phyloP scores from a whole-genome alignment of 2,888 invertebrate species.

The Orchesella flavescens region DNA sequence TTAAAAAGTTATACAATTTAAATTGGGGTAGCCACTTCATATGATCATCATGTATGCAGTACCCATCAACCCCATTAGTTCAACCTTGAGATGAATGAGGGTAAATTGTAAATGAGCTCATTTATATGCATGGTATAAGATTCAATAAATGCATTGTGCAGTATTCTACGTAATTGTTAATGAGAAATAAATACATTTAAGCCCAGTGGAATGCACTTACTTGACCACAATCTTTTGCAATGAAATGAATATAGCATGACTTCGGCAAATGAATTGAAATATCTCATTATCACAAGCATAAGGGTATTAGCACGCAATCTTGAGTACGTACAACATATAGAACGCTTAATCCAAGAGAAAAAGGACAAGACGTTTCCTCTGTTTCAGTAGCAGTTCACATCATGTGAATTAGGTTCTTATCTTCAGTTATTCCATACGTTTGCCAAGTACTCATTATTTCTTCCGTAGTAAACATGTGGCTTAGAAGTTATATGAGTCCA shows the following conservation, averaged over 20 bases:
- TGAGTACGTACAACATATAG: background rate
- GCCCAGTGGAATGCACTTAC: no score
- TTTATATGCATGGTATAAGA: no score
- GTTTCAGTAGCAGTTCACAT: background rate
- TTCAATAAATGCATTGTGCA: no score
- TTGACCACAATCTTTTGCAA: no score
- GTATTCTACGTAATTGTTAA: no score
- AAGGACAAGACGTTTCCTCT: background rate
- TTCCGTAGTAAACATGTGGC: background rate
- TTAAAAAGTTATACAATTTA: background rate
- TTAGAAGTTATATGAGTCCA: background rate
- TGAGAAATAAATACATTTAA: no score
- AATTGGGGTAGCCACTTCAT: background rate
- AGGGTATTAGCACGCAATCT: background rate
- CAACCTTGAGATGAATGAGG: no score
- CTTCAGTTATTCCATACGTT: background rate
- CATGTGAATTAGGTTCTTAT: background rate
- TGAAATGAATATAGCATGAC: no score
- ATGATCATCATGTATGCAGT: no score
- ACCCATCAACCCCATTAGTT: no score
- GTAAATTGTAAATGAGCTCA: no score
- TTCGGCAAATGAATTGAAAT: background rate
- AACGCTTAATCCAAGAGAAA: background rate
- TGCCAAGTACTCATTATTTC: background rate
- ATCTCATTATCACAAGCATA: background rate